phyloP scores from a whole-genome alignment of 2,113 vertebrate species.

The Acrocephalus kingi region DNA sequence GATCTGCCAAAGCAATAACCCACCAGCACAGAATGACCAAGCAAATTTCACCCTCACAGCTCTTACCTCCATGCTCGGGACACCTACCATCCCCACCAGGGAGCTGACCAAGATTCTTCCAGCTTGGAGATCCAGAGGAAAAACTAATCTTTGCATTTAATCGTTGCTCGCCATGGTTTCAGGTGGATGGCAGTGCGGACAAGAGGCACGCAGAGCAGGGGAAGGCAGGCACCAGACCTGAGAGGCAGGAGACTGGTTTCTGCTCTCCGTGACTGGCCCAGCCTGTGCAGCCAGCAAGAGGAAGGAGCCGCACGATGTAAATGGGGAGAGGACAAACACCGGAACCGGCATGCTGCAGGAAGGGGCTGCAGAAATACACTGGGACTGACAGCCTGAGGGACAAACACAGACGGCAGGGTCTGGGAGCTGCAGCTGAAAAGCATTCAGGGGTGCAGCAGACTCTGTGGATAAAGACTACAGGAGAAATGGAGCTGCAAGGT shows the following conservation, averaged over 20 bases:
- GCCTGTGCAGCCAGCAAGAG: not conserved
- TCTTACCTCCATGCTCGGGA: not conserved
- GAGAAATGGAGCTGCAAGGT: not conserved
- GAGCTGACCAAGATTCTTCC: not conserved
- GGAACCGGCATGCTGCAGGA: not conserved
- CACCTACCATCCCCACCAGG: not conserved
- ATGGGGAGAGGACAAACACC: conserved; percentile 5
- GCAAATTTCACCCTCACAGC: not conserved
- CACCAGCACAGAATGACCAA: not conserved
- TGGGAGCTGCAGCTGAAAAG: not conserved
- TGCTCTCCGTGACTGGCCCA: accelerated
- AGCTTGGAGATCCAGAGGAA: not conserved
- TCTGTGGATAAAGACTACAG: not conserved
- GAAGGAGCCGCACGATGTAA: not conserved
- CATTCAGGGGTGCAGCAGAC: not conserved
- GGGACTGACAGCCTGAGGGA: not conserved
- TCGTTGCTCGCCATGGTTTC: not conserved
- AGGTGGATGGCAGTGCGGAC: not conserved
- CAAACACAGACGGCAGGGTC: not conserved
- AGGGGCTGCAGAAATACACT: not conserved
- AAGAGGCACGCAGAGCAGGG: not conserved
- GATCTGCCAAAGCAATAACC: not conserved
- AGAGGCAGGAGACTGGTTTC: not conserved
- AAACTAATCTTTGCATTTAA: not conserved
- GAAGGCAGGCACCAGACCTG: not conserved